A percentile compares a stretch with the other conserved stretches of the same genome.
Evolutionary conservation across 1,140 invertebrate genomes (phyloP).

Genomic region (Camponotus vicinus): DNA sequence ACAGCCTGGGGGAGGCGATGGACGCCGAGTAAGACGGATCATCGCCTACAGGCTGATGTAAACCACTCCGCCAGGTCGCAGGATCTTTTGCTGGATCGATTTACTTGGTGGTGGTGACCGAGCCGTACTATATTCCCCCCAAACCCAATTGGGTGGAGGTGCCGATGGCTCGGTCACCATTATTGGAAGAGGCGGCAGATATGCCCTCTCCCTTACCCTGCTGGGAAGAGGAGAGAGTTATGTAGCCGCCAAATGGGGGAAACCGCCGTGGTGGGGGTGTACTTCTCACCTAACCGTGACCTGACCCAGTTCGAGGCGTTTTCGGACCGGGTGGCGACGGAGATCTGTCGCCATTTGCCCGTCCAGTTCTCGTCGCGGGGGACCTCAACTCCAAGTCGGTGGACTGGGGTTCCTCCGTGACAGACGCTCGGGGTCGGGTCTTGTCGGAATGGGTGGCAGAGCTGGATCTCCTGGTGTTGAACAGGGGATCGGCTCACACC

Average conservation of each 20-base stretch:
- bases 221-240: not conserved
- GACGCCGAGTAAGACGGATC: too few relatives aligned
- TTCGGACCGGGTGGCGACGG: not conserved
- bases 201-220: not conserved
- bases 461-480: not conserved
- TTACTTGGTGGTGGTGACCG: too few relatives aligned
- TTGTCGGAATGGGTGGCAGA: not conserved
- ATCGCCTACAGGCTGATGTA: too few relatives aligned
- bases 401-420: not conserved
- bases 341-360: not conserved
- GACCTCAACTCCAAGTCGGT: not conserved
- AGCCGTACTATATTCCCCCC: not conserved
- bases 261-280: too few relatives aligned
- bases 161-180: not conserved
- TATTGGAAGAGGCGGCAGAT: not conserved
- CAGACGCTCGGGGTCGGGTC: not conserved
- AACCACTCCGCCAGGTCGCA: too few relatives aligned
- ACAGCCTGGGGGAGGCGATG: too few relatives aligned
- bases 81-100: too few relatives aligned
- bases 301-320: not conserved
- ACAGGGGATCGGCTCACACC: not conserved
- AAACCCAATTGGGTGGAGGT: not conserved
- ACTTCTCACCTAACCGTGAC: not conserved
- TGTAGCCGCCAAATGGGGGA: not conserved
- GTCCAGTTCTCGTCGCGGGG: not conserved